Evolutionary conservation across 2,797 vertebrate genomes (phyloP).

Genomic region (Hoplostethus mediterraneus): DNA sequence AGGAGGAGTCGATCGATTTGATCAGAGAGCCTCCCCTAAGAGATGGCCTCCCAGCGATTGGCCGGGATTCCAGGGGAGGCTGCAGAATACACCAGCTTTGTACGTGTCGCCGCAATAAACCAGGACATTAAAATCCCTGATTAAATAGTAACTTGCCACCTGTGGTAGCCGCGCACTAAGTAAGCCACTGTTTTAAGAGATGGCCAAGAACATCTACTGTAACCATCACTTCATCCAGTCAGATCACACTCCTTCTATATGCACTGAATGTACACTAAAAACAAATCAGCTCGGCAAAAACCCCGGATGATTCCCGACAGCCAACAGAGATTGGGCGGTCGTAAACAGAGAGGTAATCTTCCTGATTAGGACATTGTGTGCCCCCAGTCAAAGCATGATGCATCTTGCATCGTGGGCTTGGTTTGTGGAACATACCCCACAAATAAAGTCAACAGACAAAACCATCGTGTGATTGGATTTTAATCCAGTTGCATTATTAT

Average conservation of each 20-base stretch:
- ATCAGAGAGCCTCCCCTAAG: constrained; percentile 75
- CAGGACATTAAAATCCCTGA: constrained; percentile 76
- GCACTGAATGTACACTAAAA: constrained; percentile 59
- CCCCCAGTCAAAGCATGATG: constrained; percentile 73
- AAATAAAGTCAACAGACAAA: constrained; percentile 85
- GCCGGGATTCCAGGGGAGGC: constrained; percentile 43
- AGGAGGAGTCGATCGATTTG: constrained; percentile 76
- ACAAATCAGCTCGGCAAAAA: constrained; percentile 63
- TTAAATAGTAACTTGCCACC: constrained; percentile 75
- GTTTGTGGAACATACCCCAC: constrained; percentile 82
- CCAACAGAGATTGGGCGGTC: constrained; percentile 63
- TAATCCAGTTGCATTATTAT: constrained; percentile 86
- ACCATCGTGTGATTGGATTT: constrained; percentile 83
- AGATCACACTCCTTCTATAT: constrained; percentile 62
- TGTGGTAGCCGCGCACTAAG: constrained; percentile 65
- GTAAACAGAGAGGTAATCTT: constrained; percentile 80
- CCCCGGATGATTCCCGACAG: constrained; percentile 66
- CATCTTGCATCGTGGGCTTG: constrained; percentile 75
- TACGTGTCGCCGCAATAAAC: constrained; percentile 72
- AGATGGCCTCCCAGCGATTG: constrained; percentile 63
- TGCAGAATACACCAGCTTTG: constrained; percentile 63
- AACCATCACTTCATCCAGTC: constrained; percentile 41
- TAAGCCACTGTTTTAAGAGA: constrained; percentile 57
- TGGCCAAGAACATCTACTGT: constrained; percentile 47
- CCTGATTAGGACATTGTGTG: constrained; percentile 77